Evolutionary conservation across 2,113 vertebrate species (phyloP).

Genomic region (Alligator sinensis): DNA sequence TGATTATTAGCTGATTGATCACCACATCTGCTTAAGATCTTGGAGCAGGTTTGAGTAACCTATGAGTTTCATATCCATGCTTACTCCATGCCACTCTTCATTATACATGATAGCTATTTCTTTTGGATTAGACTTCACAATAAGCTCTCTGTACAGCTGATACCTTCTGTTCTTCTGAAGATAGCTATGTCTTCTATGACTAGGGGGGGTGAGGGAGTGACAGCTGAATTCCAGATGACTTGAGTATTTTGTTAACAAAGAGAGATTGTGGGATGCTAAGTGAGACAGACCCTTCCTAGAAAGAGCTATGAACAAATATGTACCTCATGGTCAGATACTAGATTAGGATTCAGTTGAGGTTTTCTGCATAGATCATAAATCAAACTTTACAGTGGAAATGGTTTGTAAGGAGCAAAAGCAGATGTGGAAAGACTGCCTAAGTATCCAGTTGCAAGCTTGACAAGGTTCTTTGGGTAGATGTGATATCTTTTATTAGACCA

Average conservation of each 20-base stretch:
- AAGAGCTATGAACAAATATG: slow-evolving; percentile 26
- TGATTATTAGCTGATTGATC: neutral
- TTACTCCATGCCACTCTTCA: neutral
- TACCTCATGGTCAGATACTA: slow-evolving; percentile 11
- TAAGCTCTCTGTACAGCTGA: slow-evolving; percentile 39
- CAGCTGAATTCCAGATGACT: slow-evolving; percentile 73
- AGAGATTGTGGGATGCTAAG: slow-evolving; percentile 51
- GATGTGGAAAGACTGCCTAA: neutral
- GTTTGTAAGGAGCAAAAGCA: neutral
- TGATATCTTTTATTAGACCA: too few species aligned
- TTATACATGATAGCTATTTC: neutral
- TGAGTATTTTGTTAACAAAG: slow-evolving; percentile 53
- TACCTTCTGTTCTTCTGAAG: slow-evolving; percentile 29
- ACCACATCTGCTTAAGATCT: neutral
- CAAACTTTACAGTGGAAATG: neutral
- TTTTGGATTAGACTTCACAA: slow-evolving; percentile 42
- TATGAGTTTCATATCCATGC: neutral
- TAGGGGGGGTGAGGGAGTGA: neutral
- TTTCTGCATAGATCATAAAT: slow-evolving; percentile 49
- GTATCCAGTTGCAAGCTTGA: neutral
- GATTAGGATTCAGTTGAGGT: slow-evolving; percentile 29
- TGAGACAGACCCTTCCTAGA: slow-evolving; percentile 61
- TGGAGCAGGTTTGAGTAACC: neutral
- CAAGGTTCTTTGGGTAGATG: too few species aligned
- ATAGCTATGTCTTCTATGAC: neutral